Base-by-base conservation (phyloP, 2,797 vertebrate species). In the Crypturellus tataupa region DNA sequence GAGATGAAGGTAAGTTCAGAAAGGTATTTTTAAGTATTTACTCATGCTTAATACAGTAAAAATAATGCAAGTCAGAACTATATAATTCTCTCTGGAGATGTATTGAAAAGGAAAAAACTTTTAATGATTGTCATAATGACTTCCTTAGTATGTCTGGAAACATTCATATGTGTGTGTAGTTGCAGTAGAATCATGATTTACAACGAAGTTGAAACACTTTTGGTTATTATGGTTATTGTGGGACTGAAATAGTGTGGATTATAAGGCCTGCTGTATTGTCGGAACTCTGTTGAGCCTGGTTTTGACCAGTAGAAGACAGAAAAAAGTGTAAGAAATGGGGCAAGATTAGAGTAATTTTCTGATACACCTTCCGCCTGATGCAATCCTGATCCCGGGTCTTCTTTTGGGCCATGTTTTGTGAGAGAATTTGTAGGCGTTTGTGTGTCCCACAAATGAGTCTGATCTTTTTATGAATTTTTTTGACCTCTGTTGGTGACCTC, bases 1-100 rank as follows among this genome's bases (percentile, higher is more conserved):
- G 98, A 98, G 99, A 99, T 44, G 99, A 99, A 88, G 98, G 99
- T 99, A 95, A 91, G 97, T 96, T 31, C 39, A 93, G 59, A 67
- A 72, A 80, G 91, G 55, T 72, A 9, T 9, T 87, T 65, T 85
- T 33, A 80, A 49, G 9, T 29, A 33, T 58, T 85, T 64, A 2
- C 87, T 80, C 2, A 3, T 75, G 12, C n/a, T 79, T 93, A 17
- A 59, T 63, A 17, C 29, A 53, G 10, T 80, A 80, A 58, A 83
- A 86, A 19, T 56, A 33, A 4, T 14, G 16, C 21, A 67, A 9
- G 46, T 73, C 12, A 37, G 40, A n/a, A 55, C 15, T 49, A 12
- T 35, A 3, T 4, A 6, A 3, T 39, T 76, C 19, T 80, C 55
- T 62, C 56, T 27, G 35, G 49, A 64, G 27, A 69, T 49, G 33